Conservation (phyloP, 1,140 invertebrate genomes). For the Eriocheir sinensis region DNA sequence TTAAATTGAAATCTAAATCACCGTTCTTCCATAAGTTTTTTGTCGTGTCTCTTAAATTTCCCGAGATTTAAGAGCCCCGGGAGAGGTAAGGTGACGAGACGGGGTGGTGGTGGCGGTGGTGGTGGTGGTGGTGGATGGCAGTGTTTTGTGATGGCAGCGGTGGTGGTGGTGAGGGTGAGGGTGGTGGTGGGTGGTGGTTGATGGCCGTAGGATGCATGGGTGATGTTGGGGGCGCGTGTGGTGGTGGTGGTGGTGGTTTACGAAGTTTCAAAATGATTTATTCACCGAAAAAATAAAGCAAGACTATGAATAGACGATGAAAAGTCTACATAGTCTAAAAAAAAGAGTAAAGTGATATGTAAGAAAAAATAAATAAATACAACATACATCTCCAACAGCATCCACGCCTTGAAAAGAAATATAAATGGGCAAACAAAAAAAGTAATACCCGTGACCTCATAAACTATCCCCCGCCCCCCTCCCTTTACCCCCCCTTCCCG, state of each 20-base stretch:
- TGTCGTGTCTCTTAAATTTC: constrained; percentile 71
- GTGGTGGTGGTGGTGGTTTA: background rate
- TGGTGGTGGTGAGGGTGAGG: background rate
- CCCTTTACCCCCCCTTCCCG: background rate
- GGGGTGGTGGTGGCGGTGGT: constrained; percentile 26
- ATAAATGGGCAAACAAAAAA: background rate
- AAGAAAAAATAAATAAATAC: background rate
- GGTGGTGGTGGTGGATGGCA: background rate
- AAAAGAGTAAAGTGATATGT: background rate
- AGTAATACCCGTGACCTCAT: background rate
- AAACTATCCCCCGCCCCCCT: background rate
- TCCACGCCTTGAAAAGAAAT: too few species aligned
- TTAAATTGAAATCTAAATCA: constrained; percentile 76
- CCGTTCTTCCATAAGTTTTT: constrained; percentile 75
- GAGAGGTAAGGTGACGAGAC: constrained; percentile 39
- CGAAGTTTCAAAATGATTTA: too few species aligned
- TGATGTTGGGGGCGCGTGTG: background rate
- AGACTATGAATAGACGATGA: too few species aligned
- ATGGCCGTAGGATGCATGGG: background rate
- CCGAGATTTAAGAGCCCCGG: constrained; percentile 55
- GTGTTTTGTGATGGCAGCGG: constrained; percentile 15
- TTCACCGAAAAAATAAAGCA: too few species aligned
- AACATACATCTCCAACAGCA: too few species aligned
- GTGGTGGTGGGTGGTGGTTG: background rate
- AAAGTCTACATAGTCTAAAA: background rate